Evolutionary conservation across 1,140 invertebrate species (phyloP).

Genomic region (Eumeta japonica): DNA sequence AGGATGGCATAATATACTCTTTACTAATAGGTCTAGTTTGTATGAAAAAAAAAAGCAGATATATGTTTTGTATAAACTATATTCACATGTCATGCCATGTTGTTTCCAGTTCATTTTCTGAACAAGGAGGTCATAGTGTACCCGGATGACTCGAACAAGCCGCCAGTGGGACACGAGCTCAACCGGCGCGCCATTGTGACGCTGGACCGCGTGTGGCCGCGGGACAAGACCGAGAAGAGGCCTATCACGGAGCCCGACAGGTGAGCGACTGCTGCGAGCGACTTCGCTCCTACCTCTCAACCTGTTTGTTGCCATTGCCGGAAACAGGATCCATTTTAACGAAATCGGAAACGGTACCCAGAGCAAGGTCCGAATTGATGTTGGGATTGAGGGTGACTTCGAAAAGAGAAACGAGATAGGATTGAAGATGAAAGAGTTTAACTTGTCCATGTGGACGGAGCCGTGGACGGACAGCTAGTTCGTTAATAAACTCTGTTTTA

Average conservation of each 20-base stretch:
- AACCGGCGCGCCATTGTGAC: constrained; percentile 92
- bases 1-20: no score
- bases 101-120: constrained; percentile 64
- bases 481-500: no score
- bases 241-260: constrained; percentile 80
- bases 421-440: no score
- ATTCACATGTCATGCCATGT: neutral
- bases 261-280: constrained; percentile 67
- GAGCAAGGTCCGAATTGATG: neutral
- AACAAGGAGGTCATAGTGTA: constrained; percentile 77
- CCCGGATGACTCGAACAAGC: constrained; percentile 68
- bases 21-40: neutral
- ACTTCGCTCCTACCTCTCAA: constrained; percentile 80
- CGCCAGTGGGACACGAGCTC: constrained; percentile 80
- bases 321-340: neutral
- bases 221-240: constrained; percentile 78
- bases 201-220: constrained; percentile 91
- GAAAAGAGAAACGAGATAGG: no score
- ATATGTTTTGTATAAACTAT: neutral
- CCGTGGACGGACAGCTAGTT: no score
- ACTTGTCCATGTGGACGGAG: no score
- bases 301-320: constrained; percentile 51
- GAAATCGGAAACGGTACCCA: neutral
- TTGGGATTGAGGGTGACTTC: neutral
- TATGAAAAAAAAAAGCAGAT: neutral